Conservation (phyloP, 2,888 invertebrate species). For the Trichopria drosophilae region DNA sequence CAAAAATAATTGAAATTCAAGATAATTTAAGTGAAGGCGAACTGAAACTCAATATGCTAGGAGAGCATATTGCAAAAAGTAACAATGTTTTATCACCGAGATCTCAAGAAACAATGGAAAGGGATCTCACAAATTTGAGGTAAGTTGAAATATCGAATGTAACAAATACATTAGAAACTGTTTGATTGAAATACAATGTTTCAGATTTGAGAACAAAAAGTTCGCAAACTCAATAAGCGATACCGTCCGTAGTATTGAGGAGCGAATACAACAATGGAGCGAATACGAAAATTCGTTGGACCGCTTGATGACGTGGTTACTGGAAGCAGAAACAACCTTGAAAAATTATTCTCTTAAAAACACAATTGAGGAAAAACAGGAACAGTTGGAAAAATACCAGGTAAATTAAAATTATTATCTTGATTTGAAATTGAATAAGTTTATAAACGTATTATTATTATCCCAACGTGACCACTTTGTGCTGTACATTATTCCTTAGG, state of each 20-base stretch:
- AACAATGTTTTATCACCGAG: slow-evolving; percentile 74
- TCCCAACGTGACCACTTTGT: too few species aligned
- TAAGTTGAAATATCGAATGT: slow-evolving; percentile 39
- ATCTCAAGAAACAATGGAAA: slow-evolving; percentile 82
- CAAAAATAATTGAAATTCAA: slow-evolving; percentile 78
- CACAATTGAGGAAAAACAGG: slow-evolving; percentile 85
- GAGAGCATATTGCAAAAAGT: slow-evolving; percentile 73
- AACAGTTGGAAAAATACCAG: slow-evolving; percentile 88
- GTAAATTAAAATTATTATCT: slow-evolving; percentile 60
- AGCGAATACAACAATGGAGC: slow-evolving; percentile 85
- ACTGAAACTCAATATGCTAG: slow-evolving; percentile 74
- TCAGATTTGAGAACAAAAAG: slow-evolving; percentile 79
- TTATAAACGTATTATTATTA: background rate
- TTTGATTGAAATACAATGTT: slow-evolving; percentile 1
- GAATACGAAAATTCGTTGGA: slow-evolving; percentile 87
- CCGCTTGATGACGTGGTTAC: slow-evolving; percentile 79
- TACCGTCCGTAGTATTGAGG: slow-evolving; percentile 77
- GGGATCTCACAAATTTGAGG: slow-evolving; percentile 76
- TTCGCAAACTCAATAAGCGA: slow-evolving; percentile 77
- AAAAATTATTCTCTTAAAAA: slow-evolving; percentile 84
- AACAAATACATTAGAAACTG: background rate
- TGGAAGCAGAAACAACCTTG: slow-evolving; percentile 81
- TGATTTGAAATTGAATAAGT: background rate
- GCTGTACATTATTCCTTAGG: slow-evolving; percentile 68
- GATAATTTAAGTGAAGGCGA: slow-evolving; percentile 78